Base-by-base conservation (phyloP, 1,140 invertebrate genomes). In the Rhagoletis pomonella region DNA sequence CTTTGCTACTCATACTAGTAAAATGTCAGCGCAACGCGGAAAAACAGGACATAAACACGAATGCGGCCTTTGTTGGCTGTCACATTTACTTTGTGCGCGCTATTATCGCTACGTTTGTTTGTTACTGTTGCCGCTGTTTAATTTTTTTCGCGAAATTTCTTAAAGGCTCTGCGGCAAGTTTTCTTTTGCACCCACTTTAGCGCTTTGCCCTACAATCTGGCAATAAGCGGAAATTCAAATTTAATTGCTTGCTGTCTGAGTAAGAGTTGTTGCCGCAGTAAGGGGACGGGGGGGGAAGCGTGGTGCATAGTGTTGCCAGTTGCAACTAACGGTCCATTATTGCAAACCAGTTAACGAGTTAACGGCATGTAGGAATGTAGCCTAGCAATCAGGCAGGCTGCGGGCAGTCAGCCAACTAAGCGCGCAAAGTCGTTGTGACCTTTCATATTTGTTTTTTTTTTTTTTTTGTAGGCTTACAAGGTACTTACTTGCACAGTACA, bases 31-130 rank as follows among this genome's bases (percentile, higher is more conserved):
- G 44, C 47, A 55, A 19, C 44, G 73, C 73, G 73, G 10, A 47
- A 81, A 50, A 42, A 81, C 73, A 81, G 73, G 73, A 81, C 73
- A 81, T 81, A 81, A 81, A 81, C 73, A 81, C 73, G 47, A 81
- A 42, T 81, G 19, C 50, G 2, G n/a, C 29, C 73, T 55, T 81
- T 81, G 73, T 81, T 81, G 50, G 47, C 73, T 81, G 47, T 55
- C 73, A 81, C 73, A 55, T 81, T 81, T 58, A 55, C 39, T 73
- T 81, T 81, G 42, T 69, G 39, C 47, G 69, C 44, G 69, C 47
- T 0, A n/a, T 81, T 81, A 55, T 29, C 42, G 47, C 29, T 29
- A 29, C 29, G 29, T 29, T 29, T 29, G 14, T 17, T 55, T n/a
- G 44, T 17, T 81, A 47, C 60, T 17, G 12, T 58, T 81, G 44